Percentiles rank a stretch among this genome's conserved stretches.
Evolutionary conservation across 2,113 vertebrate genomes (phyloP).

Genomic region (Ochotona curzoniae): DNA sequence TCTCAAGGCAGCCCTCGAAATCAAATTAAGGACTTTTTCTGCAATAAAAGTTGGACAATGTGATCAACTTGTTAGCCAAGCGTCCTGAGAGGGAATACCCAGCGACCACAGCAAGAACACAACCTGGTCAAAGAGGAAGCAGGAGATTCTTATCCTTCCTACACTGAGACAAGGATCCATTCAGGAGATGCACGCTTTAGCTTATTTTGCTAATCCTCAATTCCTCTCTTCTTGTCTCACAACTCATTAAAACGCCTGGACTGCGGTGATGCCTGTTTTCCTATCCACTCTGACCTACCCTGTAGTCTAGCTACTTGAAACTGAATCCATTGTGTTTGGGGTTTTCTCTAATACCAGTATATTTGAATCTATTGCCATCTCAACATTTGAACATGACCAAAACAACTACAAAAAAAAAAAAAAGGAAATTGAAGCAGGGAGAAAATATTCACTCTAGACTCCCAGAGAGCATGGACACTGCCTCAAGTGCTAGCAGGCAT

Average conservation of each 20-base stretch:
- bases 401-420: not conserved
- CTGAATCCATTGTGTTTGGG: not conserved
- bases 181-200: not conserved
- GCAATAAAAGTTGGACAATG: conserved; percentile 30
- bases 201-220: not conserved
- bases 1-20: not conserved
- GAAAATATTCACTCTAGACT: not conserved
- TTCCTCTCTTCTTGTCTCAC: not conserved
- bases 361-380: not conserved
- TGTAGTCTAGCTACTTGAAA: not conserved
- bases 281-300: not conserved
- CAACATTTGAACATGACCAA: not conserved
- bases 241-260: not conserved
- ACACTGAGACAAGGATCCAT: not conserved
- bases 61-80: not conserved
- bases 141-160: not conserved
- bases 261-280: not conserved
- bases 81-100: not conserved
- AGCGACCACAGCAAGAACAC: not conserved
- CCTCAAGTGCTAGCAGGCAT: not conserved
- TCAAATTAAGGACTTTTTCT: not conserved
- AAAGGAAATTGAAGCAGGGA: not conserved
- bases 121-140: not conserved
- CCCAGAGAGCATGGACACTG: not conserved
- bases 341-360: not conserved